Percentiles rank a stretch among this genome's conserved stretches.
Conservation (phyloP, 1,140 invertebrate genomes). For the Saccostrea echinata region DNA sequence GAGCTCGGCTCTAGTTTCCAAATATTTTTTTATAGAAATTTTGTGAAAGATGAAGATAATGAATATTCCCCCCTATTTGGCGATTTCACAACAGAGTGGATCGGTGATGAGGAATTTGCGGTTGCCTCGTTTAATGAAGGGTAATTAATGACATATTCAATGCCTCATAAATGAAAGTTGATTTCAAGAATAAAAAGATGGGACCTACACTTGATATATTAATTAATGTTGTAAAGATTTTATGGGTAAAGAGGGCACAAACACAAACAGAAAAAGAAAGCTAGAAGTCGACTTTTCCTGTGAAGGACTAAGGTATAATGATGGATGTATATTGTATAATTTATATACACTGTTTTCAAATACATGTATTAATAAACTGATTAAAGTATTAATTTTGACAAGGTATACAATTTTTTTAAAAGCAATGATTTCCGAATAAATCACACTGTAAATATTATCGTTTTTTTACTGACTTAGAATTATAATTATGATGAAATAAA, state of each 20-base stretch:
- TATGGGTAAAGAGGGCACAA: neutral
- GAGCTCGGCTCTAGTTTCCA: no score
- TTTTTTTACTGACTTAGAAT: constrained; percentile 4
- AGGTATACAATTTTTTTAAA: constrained; percentile 18
- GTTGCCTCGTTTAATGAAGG: constrained; percentile 11
- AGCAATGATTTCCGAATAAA: neutral
- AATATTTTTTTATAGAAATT: constrained; percentile 23
- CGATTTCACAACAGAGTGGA: constrained; percentile 7
- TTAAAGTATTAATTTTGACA: constrained; percentile 18
- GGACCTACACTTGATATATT: constrained; percentile 1
- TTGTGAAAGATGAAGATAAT: constrained; percentile 8
- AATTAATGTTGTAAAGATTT: constrained; percentile 19
- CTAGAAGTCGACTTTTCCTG: constrained; percentile 6
- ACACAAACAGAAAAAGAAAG: neutral
- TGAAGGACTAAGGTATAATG: constrained; percentile 17
- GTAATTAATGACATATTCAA: constrained; percentile 20
- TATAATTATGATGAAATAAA: neutral
- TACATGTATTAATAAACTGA: neutral
- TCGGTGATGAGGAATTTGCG: neutral
- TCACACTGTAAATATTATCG: neutral
- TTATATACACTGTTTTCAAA: neutral
- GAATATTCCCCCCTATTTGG: constrained; percentile 5
- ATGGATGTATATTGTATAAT: constrained; percentile 8
- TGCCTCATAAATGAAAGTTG: constrained; percentile 6
- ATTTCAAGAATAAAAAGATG: constrained; percentile 20